These are phyloP conservation scores for Falco peregrinus DNA, from an alignment of 2,797 vertebrate species.

Conservation along the genomic window DNA sequence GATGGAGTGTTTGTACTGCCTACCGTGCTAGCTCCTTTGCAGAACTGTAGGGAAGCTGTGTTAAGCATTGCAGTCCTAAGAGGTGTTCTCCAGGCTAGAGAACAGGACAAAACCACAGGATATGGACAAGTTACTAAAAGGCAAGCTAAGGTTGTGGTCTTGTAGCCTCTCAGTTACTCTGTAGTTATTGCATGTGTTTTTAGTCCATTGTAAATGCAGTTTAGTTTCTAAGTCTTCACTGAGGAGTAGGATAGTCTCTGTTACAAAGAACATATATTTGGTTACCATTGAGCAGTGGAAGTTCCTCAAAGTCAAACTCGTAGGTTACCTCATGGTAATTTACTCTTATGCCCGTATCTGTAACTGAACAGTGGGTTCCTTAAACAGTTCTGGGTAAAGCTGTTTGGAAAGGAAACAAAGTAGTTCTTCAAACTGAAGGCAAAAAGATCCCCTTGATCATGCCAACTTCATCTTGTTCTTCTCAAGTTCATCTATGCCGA, in stretches of 20 bases:
- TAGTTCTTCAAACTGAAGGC: not conserved
- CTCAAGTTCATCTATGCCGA: not conserved
- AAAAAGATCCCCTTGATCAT: not conserved
- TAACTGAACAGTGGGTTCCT: not conserved
- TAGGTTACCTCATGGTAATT: not conserved
- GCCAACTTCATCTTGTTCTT: not conserved
- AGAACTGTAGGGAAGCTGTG: not conserved
- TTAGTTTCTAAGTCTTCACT: not conserved
- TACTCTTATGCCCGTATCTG: accelerated
- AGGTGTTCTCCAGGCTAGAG: not conserved
- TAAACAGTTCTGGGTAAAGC: not conserved
- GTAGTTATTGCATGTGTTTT: not conserved
- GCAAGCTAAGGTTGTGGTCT: not conserved
- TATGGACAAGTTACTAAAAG: not conserved
- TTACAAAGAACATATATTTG: not conserved
- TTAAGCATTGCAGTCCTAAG: not conserved
- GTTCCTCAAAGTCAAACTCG: not conserved
- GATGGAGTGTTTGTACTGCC: not conserved
- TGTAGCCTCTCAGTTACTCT: not conserved
- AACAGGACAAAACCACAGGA: not conserved
- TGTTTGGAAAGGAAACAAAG: not conserved
- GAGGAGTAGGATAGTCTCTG: not conserved
- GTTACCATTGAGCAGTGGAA: not conserved
- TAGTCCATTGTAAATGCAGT: not conserved
- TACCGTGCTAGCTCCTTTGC: not conserved